Conservation (phyloP, 1,140 invertebrate genomes). For the Camponotus floridanus region DNA sequence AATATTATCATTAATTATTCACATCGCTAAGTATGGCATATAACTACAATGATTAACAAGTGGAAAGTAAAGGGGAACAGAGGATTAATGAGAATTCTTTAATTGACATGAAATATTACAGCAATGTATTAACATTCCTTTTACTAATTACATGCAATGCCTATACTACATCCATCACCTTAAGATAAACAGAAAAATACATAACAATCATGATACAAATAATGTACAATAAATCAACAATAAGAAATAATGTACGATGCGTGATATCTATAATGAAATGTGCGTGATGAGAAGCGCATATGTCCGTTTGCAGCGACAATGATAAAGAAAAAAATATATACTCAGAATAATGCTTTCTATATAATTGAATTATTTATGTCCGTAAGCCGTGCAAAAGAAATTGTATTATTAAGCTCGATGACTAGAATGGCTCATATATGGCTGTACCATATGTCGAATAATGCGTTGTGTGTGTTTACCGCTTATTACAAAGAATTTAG, state of each 20-base stretch:
- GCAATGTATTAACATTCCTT: slow-evolving; percentile 83
- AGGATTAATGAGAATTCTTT: slow-evolving; percentile 79
- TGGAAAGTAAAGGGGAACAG: slow-evolving; percentile 65
- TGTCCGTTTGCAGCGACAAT: slow-evolving; percentile 16
- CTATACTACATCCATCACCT: slow-evolving; percentile 82
- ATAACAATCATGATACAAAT: slow-evolving; percentile 71
- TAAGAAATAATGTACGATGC: slow-evolving; percentile 63
- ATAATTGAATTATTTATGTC: slow-evolving; percentile 32
- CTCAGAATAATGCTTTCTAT: slow-evolving; percentile 24
- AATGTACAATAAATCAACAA: slow-evolving; percentile 65
- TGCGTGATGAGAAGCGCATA: slow-evolving; percentile 60
- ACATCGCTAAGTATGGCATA: slow-evolving; percentile 17
- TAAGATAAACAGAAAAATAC: slow-evolving; percentile 77
- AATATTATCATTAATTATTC: slow-evolving; percentile 26
- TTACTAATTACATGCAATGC: slow-evolving; percentile 79
- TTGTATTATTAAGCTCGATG: slow-evolving; percentile 44
- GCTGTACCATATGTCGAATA: background rate
- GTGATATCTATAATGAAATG: slow-evolving; percentile 51
- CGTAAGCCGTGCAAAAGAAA: slow-evolving; percentile 36
- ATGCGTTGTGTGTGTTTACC: slow-evolving; percentile 1
- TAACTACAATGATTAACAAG: slow-evolving; percentile 15
- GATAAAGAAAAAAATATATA: slow-evolving; percentile 41
- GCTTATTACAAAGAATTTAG: slow-evolving; percentile 36
- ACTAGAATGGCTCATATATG: background rate
- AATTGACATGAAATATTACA: slow-evolving; percentile 81